Percentiles rank a stretch among this genome's conserved stretches.
Conservation (phyloP, 2,888 invertebrate species). For the Empis stercorea region DNA sequence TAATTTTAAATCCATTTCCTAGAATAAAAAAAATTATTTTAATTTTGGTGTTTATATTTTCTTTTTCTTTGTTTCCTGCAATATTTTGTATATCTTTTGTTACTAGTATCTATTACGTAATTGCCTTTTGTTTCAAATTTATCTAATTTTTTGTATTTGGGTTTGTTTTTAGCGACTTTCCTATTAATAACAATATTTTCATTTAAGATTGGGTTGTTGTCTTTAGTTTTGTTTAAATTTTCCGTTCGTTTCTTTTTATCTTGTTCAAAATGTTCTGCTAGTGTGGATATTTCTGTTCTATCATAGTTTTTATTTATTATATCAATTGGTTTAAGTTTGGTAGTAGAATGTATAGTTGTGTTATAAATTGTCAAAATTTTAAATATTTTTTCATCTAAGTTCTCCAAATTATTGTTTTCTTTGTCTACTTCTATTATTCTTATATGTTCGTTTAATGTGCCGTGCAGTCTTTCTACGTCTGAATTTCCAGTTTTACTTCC, state of each 20-base stretch:
- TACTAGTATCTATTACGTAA: slow-evolving; percentile 4
- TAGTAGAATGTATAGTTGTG: not conserved
- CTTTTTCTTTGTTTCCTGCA: too few species aligned
- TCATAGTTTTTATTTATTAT: not conserved
- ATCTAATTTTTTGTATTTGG: slow-evolving; percentile 2
- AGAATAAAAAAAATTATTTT: too few species aligned
- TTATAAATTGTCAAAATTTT: slow-evolving; percentile 1
- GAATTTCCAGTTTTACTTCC: slow-evolving; percentile 8
- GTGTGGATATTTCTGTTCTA: not conserved
- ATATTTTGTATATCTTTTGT: too few species aligned
- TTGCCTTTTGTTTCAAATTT: slow-evolving; percentile 1
- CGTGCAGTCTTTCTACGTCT: slow-evolving; percentile 7
- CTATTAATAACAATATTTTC: slow-evolving; percentile 4
- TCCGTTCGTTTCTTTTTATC: not conserved
- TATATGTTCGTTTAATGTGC: slow-evolving; percentile 9
- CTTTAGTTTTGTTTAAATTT: not conserved
- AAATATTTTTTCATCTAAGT: not conserved
- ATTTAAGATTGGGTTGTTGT: not conserved
- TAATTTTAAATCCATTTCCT: too few species aligned
- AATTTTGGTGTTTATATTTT: too few species aligned
- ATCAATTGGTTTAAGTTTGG: not conserved
- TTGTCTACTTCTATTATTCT: slow-evolving; percentile 3
- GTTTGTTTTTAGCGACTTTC: slow-evolving; percentile 1
- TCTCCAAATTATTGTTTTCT: not conserved
- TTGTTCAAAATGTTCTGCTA: not conserved